A percentile compares a stretch with the other conserved stretches of the same genome.
Evolutionary conservation across 2,113 vertebrate species (phyloP).

Genomic region (Silurus asotus): DNA sequence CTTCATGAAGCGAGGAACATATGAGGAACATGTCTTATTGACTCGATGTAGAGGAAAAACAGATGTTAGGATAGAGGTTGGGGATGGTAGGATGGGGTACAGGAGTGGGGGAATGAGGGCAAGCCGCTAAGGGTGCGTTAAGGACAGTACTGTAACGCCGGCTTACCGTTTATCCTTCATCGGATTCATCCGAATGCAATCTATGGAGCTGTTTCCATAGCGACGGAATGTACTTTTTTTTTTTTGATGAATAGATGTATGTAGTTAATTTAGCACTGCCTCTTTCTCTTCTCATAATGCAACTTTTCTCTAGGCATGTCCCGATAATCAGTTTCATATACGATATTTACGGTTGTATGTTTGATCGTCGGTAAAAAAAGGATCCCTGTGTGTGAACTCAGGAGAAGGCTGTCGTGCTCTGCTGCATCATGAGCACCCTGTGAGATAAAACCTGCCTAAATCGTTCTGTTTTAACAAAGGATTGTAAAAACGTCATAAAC

Average conservation of each 20-base stretch:
- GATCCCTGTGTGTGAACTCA: slow-evolving; percentile 9
- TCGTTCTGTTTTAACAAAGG: not conserved
- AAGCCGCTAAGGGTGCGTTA: not conserved
- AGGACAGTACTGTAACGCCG: slow-evolving; percentile 10
- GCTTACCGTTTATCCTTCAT: not conserved
- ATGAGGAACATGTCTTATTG: not conserved
- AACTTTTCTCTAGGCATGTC: slow-evolving; percentile 42
- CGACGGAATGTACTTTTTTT: slow-evolving; percentile 11
- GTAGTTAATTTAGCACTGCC: slow-evolving; percentile 46
- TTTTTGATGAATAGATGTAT: slow-evolving; percentile 16
- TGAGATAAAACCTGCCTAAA: not conserved
- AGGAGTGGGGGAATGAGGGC: not conserved
- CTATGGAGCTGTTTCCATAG: slow-evolving; percentile 16
- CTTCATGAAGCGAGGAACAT: not conserved
- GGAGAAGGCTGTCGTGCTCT: not conserved
- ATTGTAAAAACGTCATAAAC: not conserved
- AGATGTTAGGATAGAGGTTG: not conserved
- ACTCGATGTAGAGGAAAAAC: not conserved
- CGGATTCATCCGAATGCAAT: slow-evolving; percentile 9
- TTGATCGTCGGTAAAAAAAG: no score
- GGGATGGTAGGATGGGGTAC: not conserved
- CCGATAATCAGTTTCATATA: not conserved
- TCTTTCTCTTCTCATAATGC: slow-evolving; percentile 40
- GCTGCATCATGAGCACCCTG: not conserved
- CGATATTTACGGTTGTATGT: no score